Conservation (phyloP, 1,140 invertebrate genomes). For the Anoplolepis gracilipes region DNA sequence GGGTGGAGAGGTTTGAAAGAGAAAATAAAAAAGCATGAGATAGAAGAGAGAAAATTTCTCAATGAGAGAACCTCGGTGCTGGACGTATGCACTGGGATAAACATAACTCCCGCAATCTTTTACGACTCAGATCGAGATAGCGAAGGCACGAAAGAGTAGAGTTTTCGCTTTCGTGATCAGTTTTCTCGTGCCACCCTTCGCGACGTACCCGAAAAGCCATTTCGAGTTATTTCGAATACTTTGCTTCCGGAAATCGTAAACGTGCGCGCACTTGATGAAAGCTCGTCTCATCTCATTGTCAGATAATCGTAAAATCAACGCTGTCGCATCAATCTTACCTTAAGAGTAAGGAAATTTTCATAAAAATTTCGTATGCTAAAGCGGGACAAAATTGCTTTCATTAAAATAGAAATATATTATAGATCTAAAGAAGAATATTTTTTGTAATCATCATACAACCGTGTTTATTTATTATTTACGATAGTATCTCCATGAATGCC, state of each 20-base stretch:
- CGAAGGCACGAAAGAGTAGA: conserved; percentile 21
- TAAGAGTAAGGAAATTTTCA: conserved; percentile 55
- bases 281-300: conserved; percentile 8
- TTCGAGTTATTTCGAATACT: conserved; percentile 9
- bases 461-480: not conserved
- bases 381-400: not conserved
- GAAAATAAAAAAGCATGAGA: conserved; percentile 53
- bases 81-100: conserved; percentile 46
- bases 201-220: not conserved
- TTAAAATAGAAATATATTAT: too few relatives aligned
- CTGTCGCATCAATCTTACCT: conserved; percentile 61
- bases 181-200: not conserved
- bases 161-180: conserved; percentile 48
- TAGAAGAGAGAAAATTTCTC: conserved; percentile 71
- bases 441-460: not conserved
- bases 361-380: conserved; percentile 38
- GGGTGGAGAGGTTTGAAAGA: conserved; percentile 69
- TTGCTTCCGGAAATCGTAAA: conserved; percentile 66
- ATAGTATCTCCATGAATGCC: not conserved
- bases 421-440: not conserved
- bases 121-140: conserved; percentile 64
- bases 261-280: conserved; percentile 42
- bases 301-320: conserved; percentile 59
- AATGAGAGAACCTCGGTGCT: conserved; percentile 61
- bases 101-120: conserved; percentile 71